Conservation (phyloP, 2,113 vertebrate genomes). For the Pantherophis guttatus region DNA sequence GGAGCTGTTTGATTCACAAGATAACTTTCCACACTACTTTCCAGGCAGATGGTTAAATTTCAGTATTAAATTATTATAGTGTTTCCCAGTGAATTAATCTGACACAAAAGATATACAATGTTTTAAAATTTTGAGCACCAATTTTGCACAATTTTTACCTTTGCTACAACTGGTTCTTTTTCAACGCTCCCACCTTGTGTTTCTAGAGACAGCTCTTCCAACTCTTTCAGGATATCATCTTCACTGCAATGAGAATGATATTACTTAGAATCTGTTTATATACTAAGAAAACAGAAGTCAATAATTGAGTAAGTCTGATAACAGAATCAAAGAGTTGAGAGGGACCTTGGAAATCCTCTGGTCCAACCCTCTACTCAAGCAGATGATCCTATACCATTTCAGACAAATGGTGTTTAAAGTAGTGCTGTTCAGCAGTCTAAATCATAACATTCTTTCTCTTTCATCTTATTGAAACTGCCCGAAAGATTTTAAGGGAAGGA, state of each 20-base stretch:
- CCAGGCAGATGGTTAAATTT: not conserved
- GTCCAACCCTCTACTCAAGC: not conserved
- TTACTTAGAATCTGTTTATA: slow-evolving; percentile 13
- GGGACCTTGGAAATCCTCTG: not conserved
- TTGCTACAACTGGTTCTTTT: slow-evolving; percentile 71
- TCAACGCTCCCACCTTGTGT: slow-evolving; percentile 78
- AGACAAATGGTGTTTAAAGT: not conserved
- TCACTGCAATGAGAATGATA: slow-evolving; percentile 79
- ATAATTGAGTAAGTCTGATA: not conserved
- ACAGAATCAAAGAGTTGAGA: not conserved
- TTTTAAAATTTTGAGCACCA: not conserved
- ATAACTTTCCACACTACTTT: not conserved
- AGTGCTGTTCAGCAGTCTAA: not conserved
- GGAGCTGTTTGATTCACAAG: not conserved
- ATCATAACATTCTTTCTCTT: not conserved
- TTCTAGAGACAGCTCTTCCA: slow-evolving; percentile 91
- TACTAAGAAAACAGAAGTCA: not conserved
- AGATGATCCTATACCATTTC: not conserved
- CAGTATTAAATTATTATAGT: not conserved
- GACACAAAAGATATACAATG: not conserved
- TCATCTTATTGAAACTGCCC: not conserved
- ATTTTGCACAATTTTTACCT: slow-evolving; percentile 51
- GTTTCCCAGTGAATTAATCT: not conserved
- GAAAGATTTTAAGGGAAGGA: not conserved
- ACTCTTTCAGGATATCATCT: slow-evolving; percentile 94